Conservation (phyloP, 35 echinoderm and acorn worm genomes). For the Apostichopus japonicus region DNA sequence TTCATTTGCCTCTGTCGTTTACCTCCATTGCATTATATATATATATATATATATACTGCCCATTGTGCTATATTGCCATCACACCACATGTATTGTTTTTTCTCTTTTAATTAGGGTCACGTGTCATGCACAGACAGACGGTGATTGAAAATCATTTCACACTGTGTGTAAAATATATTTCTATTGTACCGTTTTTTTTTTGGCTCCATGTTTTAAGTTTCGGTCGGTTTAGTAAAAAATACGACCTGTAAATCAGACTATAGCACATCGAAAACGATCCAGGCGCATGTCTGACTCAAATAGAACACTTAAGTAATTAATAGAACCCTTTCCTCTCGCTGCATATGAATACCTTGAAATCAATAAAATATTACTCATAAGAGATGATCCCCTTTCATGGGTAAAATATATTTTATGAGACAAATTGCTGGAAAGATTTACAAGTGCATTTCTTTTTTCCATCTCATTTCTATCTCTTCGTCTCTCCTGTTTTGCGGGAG, state of each 20-base stretch:
- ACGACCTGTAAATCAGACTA: too few species aligned
- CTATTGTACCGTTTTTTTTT: too few species aligned
- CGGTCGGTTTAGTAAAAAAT: too few species aligned
- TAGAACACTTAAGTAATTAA: constrained; percentile 34
- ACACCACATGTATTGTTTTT: too few species aligned
- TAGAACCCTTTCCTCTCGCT: not conserved
- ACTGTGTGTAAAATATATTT: not conserved
- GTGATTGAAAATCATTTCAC: not conserved
- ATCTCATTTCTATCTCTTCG: not conserved
- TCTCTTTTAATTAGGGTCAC: not conserved
- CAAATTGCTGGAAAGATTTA: constrained; percentile 43
- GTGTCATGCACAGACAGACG: not conserved
- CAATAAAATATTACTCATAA: constrained; percentile 41
- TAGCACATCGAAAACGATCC: too few species aligned
- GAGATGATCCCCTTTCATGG: not conserved
- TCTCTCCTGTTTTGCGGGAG: not conserved
- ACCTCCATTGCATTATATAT: too few species aligned
- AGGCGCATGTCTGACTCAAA: too few species aligned
- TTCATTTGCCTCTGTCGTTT: too few species aligned
- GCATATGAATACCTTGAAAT: not conserved
- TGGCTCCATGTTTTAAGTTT: too few species aligned
- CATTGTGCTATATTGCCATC: too few species aligned
- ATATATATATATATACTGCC: too few species aligned
- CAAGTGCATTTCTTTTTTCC: not conserved
- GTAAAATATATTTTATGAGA: constrained; percentile 53